A percentile compares a stretch with the other conserved stretches of the same genome.
Evolutionary conservation across 2,797 vertebrate genomes (phyloP).

Genomic region (Amazona finschi): DNA sequence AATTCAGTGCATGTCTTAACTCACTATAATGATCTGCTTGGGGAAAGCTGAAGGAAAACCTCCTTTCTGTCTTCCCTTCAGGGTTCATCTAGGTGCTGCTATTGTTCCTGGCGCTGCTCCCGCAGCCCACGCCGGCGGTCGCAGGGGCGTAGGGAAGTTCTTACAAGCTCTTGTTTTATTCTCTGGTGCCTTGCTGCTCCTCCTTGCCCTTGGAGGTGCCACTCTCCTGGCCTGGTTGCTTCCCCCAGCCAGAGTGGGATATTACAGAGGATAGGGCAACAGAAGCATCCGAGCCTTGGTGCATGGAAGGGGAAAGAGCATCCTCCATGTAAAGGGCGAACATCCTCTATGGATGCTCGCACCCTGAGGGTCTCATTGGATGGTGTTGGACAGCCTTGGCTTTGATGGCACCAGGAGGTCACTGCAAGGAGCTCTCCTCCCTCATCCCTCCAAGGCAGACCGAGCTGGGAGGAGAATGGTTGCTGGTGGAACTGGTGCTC

Average conservation of each 20-base stretch:
- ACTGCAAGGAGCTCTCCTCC: rapidly evolving
- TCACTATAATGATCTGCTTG: neutral
- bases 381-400: neutral
- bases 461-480: rapidly evolving
- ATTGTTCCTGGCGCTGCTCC: neutral
- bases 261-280: neutral
- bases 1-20: neutral
- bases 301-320: neutral
- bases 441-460: neutral
- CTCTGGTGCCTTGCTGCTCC: neutral
- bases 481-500: rapidly evolving
- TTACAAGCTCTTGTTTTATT: neutral
- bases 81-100: neutral
- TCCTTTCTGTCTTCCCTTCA: neutral
- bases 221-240: neutral
- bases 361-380: rapidly evolving
- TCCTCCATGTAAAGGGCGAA: neutral
- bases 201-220: neutral
- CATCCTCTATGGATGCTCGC: neutral
- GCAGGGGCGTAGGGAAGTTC: neutral
- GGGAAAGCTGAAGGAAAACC: neutral
- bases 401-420: neutral
- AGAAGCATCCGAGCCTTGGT: neutral
- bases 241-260: neutral
- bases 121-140: rapidly evolving